These are phyloP conservation scores for Cheirogaleus medius DNA, from an alignment of 2,113 vertebrate species.

Conservation along the genomic window DNA sequence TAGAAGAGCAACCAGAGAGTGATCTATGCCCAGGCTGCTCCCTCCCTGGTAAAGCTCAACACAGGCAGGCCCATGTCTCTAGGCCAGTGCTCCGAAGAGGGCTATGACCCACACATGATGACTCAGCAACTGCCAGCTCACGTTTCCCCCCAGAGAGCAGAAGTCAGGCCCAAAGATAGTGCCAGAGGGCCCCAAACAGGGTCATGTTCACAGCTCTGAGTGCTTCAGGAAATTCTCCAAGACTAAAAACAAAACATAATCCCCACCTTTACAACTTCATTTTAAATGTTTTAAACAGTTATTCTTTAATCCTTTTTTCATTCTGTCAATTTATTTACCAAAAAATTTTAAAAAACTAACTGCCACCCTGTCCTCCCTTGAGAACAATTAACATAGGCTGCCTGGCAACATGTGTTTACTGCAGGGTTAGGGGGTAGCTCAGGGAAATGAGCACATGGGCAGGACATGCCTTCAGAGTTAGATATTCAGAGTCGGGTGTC, in stretches of 20 bases:
- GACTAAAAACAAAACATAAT: constrained; percentile 36
- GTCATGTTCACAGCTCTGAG: background rate
- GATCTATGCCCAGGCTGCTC: background rate
- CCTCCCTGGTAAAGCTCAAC: background rate
- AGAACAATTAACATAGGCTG: background rate
- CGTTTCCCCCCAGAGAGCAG: background rate
- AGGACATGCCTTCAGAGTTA: background rate
- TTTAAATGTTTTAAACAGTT: background rate
- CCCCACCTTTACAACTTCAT: background rate
- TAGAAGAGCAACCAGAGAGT: background rate
- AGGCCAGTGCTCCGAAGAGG: background rate
- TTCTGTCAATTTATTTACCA: background rate
- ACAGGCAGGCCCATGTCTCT: background rate
- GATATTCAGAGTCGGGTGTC: background rate
- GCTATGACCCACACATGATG: background rate
- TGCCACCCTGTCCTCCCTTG: background rate
- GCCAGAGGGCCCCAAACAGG: background rate
- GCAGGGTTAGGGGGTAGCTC: background rate
- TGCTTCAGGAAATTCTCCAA: background rate
- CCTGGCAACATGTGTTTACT: background rate
- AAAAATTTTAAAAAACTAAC: background rate
- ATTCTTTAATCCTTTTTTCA: background rate
- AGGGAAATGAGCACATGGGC: background rate
- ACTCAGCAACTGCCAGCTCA: constrained; percentile 22
- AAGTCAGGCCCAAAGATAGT: constrained; percentile 33